Conservation (phyloP, 2,888 invertebrate genomes). For the Clepsis dumicolana region DNA sequence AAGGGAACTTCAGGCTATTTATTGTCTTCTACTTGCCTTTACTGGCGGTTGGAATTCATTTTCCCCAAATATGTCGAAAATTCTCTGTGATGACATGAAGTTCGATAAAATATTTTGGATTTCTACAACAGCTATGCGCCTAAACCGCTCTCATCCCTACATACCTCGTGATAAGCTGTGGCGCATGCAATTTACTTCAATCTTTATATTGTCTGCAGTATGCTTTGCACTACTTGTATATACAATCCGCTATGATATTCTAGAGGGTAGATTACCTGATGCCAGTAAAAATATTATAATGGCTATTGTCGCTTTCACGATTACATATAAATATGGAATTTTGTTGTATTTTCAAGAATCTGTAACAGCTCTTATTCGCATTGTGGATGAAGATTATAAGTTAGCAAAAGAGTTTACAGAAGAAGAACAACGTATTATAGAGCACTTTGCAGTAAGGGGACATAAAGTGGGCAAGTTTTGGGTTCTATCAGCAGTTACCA, state of each 20-base stretch:
- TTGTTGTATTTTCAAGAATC: conserved; percentile 56
- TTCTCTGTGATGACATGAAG: conserved; percentile 41
- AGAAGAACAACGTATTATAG: conserved; percentile 58
- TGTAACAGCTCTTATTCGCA: conserved; percentile 55
- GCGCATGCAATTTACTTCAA: conserved; percentile 50
- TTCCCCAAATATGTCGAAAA: conserved; percentile 45
- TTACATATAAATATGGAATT: conserved; percentile 60
- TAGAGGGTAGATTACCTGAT: conserved; percentile 55
- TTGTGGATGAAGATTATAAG: conserved; percentile 62
- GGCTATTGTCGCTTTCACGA: conserved; percentile 58
- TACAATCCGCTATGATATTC: conserved; percentile 60
- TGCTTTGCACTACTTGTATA: conserved; percentile 51
- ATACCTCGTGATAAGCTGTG: conserved; percentile 52
- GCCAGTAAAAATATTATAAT: conserved; percentile 65
- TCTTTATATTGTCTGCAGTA: conserved; percentile 44
- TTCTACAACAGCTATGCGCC: conserved; percentile 51
- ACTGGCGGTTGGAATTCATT: conserved; percentile 4
- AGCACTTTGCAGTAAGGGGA: conserved; percentile 57
- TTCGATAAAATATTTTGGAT: conserved; percentile 59
- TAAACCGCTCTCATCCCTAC: conserved; percentile 59
- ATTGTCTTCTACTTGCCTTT: conserved; percentile 15
- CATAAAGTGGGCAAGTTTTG: conserved; percentile 60
- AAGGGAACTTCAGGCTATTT: conserved; percentile 23
- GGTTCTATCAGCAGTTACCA: conserved; percentile 53
- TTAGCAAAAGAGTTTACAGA: conserved; percentile 49